Percentiles rank a stretch among this genome's conserved stretches.
Evolutionary conservation across 2,113 vertebrate genomes (phyloP).

Genomic region (Loxodonta africana): DNA sequence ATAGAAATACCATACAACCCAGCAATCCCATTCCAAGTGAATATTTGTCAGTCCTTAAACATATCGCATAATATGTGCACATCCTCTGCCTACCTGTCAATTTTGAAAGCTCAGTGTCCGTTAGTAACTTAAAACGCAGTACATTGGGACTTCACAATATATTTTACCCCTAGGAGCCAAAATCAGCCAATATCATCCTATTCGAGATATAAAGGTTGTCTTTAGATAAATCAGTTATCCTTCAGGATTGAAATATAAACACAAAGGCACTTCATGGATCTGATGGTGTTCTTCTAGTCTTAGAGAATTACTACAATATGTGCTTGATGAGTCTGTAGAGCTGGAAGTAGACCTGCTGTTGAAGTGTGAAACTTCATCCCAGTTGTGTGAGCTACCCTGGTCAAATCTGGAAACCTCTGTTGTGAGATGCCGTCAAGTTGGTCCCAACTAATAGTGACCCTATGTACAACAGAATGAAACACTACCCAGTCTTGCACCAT

Average conservation of each 20-base stretch:
- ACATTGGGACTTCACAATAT: background rate
- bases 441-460: no score
- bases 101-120: constrained; percentile 20
- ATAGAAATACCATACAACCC: no score
- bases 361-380: background rate
- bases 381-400: background rate
- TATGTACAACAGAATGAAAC: no score
- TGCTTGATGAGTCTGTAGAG: background rate
- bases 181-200: constrained; percentile 28
- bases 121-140: background rate
- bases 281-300: background rate
- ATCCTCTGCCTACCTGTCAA: background rate
- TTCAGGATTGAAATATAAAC: constrained; percentile 55
- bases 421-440: no score
- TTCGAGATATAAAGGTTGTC: constrained; percentile 31
- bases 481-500: no score
- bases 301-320: background rate
- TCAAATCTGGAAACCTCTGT: background rate
- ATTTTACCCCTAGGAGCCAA: constrained; percentile 31
- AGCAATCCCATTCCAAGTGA: background rate
- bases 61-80: background rate
- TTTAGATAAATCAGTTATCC: constrained; percentile 51
- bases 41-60: background rate
- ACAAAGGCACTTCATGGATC: background rate
- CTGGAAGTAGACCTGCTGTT: background rate